phyloP scores from a whole-genome alignment of 2,797 vertebrate species.

The Onychomys arenicola region DNA sequence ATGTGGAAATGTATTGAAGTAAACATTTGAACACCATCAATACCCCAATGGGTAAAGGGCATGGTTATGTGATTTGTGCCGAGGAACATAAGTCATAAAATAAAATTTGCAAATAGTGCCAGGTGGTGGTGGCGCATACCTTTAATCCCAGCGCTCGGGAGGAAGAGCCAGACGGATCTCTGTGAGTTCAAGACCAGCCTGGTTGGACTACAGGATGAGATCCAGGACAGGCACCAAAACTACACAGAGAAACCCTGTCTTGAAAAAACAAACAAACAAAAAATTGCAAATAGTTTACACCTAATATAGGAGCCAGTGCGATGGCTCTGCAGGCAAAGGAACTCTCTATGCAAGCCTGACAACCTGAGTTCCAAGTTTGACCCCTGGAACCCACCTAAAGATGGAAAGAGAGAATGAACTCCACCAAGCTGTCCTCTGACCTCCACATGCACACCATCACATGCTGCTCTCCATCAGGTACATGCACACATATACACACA shows the following conservation, averaged over 20 bases:
- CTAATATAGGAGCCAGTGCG: background rate
- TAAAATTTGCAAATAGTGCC: background rate
- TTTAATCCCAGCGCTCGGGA: too few species aligned
- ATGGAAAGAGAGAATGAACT: background rate
- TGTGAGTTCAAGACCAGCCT: too few species aligned
- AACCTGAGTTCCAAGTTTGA: background rate
- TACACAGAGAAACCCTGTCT: too few species aligned
- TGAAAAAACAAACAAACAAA: too few species aligned
- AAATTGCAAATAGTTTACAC: background rate
- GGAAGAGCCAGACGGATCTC: too few species aligned
- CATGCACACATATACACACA: background rate
- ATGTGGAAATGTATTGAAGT: slow-evolving; percentile 27
- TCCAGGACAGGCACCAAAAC: too few species aligned
- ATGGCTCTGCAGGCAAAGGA: background rate
- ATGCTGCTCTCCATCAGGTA: background rate
- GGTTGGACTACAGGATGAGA: too few species aligned
- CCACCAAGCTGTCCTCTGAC: background rate
- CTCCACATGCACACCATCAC: too few species aligned
- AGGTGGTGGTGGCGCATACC: too few species aligned
- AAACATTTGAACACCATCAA: background rate
- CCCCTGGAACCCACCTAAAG: background rate
- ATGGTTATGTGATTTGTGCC: background rate
- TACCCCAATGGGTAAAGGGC: background rate
- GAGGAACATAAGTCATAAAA: slow-evolving; percentile 12
- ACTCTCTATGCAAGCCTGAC: background rate